Evolutionary conservation across 2,888 invertebrate species (phyloP), one percentile per base, ranked within the genome.

Genomic region (Eristalis intricaria): DNA sequence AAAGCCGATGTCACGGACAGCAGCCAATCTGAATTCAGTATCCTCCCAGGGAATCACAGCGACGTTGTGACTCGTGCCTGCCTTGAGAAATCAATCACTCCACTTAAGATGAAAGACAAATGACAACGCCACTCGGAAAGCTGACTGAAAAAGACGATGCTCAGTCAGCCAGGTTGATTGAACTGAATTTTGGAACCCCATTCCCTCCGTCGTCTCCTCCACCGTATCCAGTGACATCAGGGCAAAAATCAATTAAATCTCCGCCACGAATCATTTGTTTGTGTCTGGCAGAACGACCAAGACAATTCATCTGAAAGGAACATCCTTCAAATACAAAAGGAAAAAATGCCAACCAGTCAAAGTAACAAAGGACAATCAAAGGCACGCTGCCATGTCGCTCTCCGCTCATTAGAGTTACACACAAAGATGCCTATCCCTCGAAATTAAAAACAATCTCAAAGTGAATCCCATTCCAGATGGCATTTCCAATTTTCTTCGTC

Each of bases 381-480:
- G 81, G 35, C 19, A 38, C 70, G 19, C 13, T 23, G 32, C 7
- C 68, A 60, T 76, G 43, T n/a, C 7, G 43, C 19, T 69, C 61
- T 77, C 8, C 68, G 32, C 43, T 77, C 68, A 77, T 77, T 77
- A 77, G 63, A 23, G 68, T 68, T 61, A 69, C 60, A 78, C 74
- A 74, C 73, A 82, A 77, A 77, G 74, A 85, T 85, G 77, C 26
- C 61, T 29, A 26, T 77, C 70, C 32, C 63, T 78, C 58, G 68
- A 87, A 87, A 87, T 87, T 87, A 87, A 84, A 87, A 87, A 84
- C 75, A 87, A 87, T 86, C 79, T 83, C 83, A 84, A 87, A 83
- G 79, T 56, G 73, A 76, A 83, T 11, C 74, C 78, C 79, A 68
- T 58, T 83, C 83, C 77, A 70, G 73, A 58, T 65, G 63, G 29